phyloP scores from a whole-genome alignment of 2,888 invertebrate species.

The Lasioglossum villosulum region DNA sequence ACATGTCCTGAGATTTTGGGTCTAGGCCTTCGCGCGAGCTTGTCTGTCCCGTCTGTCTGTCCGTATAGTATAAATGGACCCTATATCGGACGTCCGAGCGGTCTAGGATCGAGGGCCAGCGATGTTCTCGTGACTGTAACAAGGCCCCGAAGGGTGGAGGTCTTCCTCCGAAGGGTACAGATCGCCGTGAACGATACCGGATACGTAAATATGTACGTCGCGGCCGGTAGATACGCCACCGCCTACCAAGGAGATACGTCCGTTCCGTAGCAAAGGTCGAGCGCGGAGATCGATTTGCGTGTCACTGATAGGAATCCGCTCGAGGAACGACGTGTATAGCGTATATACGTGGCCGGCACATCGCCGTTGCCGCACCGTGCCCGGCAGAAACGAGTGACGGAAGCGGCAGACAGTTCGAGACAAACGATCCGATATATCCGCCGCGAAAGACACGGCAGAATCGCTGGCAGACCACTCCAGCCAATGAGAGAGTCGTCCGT shows the following conservation, averaged over 20 bases:
- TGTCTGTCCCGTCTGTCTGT: no score
- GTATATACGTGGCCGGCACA: constrained; percentile 27
- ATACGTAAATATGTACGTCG: constrained; percentile 55
- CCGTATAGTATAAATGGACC: no score
- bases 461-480: background rate
- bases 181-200: constrained; percentile 52
- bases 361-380: background rate
- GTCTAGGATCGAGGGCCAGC: background rate
- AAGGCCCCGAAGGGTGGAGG: constrained; percentile 33
- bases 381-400: constrained; percentile 64
- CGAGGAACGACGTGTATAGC: constrained; percentile 65
- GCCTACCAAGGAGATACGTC: constrained; percentile 62
- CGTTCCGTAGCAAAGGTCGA: constrained; percentile 66
- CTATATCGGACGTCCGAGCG: background rate
- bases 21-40: no score
- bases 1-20: no score
- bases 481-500: constrained; percentile 57
- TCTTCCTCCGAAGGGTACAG: constrained; percentile 49
- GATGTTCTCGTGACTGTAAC: constrained; percentile 13
- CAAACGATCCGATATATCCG: constrained; percentile 73
- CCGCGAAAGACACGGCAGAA: background rate
- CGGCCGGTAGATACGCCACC: constrained; percentile 55
- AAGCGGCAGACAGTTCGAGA: constrained; percentile 69
- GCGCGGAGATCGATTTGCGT: constrained; percentile 75
- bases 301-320: constrained; percentile 76